Base-by-base conservation (phyloP, 1,140 invertebrate species). In the Heliconius melpomene region DNA sequence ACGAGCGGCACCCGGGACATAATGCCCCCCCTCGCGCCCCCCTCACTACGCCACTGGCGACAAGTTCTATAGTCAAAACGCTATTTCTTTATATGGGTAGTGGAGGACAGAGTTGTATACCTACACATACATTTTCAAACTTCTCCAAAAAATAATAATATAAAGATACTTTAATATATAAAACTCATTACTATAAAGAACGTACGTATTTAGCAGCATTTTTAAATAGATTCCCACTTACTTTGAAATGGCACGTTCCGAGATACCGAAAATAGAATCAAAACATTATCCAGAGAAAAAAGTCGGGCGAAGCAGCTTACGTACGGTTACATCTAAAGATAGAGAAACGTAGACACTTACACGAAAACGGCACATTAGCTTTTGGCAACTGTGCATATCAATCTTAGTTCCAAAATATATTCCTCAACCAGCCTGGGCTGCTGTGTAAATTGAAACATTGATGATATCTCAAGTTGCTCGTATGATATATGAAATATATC, bases 321-420 rank as follows among this genome's bases (percentile, higher is more conserved):
- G 40, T 20, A 60, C 78, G 85, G 82, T 84, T 81, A 77, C 79
- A 75, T 79, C 81, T 83, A 83, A 84, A 85, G 82, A 85, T 85
- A 84, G 82, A 78, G 81, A 79, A 79, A 83, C 46, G 74, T 79
- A 84, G 74, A 79, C 74, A 75, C 77, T 79, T 79, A 81, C 72
- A 60, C 72, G 71, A 82, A 79, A 78, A 79, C 79, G 74, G 72
- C 71, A 76, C 80, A 82, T 84, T 86, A 82, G 77, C 80, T 80
- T 86, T 85, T 86, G 85, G 84, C 85, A 87, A 84, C 85, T 81
- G 81, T 70, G 75, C 81, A 72, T 83, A 86, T 85, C 79, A 85
- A 86, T 85, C 80, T 74, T 72, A 57, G 81, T 78, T 84, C 78
- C 77, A 77, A 86, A 83, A 82, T 86, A 77, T 83, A 83, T 78